These are phyloP conservation scores for Platycheirus rosarum DNA, from an alignment of 2,888 invertebrate genomes.

Conservation along the genomic window DNA sequence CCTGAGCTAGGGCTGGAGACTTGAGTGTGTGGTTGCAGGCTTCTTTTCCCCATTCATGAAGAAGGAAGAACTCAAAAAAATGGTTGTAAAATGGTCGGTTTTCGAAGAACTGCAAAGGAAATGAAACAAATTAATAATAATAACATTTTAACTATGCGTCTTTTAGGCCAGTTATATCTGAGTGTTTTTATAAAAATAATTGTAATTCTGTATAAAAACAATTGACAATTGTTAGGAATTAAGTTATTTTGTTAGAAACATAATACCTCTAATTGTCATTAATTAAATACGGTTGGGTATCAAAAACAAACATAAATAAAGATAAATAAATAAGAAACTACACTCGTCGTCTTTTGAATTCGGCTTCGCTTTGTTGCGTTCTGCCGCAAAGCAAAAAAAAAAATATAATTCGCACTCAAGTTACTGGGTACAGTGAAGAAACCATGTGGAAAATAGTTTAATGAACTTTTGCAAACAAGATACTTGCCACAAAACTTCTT, in stretches of 20 bases:
- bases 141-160: too few relatives aligned
- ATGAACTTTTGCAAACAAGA: not conserved
- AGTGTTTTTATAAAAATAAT: too few relatives aligned
- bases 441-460: conserved; percentile 12
- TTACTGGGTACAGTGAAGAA: not conserved
- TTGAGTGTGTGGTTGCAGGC: conserved; percentile 80
- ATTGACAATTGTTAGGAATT: too few relatives aligned
- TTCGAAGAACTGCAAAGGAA: conserved; percentile 78
- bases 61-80: conserved; percentile 80
- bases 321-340: too few relatives aligned
- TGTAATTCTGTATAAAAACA: too few relatives aligned
- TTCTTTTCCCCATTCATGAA: conserved; percentile 80
- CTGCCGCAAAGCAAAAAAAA: not conserved
- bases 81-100: conserved; percentile 79
- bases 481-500: too few relatives aligned
- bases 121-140: too few relatives aligned
- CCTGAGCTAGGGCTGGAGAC: conserved; percentile 80
- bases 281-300: too few relatives aligned
- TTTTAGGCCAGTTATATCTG: too few relatives aligned
- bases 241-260: too few relatives aligned
- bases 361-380: not conserved
- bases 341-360: not conserved
- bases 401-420: not conserved
- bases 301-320: too few relatives aligned
- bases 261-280: too few relatives aligned